Base-by-base conservation (phyloP, 2,113 vertebrate genomes). In the Ardeotis arabs region DNA sequence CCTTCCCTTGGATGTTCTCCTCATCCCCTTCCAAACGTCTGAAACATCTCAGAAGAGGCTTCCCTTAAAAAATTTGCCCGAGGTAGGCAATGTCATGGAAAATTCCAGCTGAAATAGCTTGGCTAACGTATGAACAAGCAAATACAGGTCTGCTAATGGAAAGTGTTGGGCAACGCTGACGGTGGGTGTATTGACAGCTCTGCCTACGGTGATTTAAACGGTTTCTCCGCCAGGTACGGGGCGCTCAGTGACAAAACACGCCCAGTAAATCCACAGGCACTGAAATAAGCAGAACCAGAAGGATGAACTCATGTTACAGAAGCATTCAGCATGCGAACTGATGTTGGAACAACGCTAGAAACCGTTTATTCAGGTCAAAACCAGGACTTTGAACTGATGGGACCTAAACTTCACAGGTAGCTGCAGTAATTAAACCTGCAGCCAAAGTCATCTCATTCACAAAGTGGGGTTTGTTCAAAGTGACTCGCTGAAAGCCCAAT, bases 1-100 rank as follows among this genome's bases (percentile, higher is more conserved):
- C 13, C 25, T 73, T n/a, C 64, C 69, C 33, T 70, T 1, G 0
- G 25, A 55, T 64, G 33, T 39, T 87, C 77, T 59, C 70, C 56
- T 53, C 81, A 49, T 12, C 74, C 21, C 66, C 20, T 89, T 53
- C 68, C 37, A 56, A 84, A 81, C 3, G 3, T n/a, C 87, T 55
- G 29, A 84, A 87, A 53, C 22, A 41, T 25, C 87, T 89, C 91
- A 70, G 50, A 78, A 79, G 49, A 37, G 75, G 67, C 15, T 80
- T 69, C n/a, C 8, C 37, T 89, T 49, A 28, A 70, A 85, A 87
- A 79, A 66, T 47, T 5, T 87, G 75, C 95, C 89, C 2, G 9
- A 80, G 93, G 90, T 74, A 85, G 78, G 68, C 58, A 39, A 53
- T 74, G 84, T 16, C 66, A 95, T 11, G 70, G 91, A 76, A 96